Conservation (phyloP, 1,140 invertebrate species). For the Pectinophora gossypiella region DNA sequence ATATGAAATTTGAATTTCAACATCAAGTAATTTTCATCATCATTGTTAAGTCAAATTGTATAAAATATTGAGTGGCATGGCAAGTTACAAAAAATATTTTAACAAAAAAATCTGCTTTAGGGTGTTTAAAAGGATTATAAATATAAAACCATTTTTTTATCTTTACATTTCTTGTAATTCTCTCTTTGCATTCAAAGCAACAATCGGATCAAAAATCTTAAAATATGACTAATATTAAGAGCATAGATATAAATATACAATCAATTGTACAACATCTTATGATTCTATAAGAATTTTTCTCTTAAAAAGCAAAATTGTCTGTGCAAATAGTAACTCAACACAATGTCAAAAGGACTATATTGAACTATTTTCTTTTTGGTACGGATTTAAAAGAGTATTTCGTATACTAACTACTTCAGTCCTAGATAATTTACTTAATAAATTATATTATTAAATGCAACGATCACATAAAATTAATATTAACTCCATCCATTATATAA, state of each 20-base stretch:
- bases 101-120: too few species aligned
- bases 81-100: too few species aligned
- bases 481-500: neutral
- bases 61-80: too few species aligned
- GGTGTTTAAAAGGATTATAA: too few species aligned
- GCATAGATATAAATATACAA: conserved; percentile 3
- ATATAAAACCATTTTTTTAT: neutral
- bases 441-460: conserved; percentile 1
- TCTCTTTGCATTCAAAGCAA: conserved; percentile 27
- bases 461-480: conserved; percentile 1
- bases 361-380: neutral
- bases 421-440: neutral
- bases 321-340: neutral
- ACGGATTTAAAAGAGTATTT: neutral
- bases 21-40: too few species aligned
- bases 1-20: too few species aligned
- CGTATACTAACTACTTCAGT: conserved; percentile 4
- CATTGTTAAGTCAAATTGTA: too few species aligned
- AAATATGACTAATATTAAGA: conserved; percentile 16
- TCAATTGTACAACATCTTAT: neutral
- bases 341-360: too few species aligned
- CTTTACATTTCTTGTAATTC: conserved; percentile 23
- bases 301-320: neutral
- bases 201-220: conserved; percentile 20
- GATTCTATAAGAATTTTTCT: neutral